phyloP scores from a whole-genome alignment of 2,888 invertebrate species.

The Cosmia pyralina region DNA sequence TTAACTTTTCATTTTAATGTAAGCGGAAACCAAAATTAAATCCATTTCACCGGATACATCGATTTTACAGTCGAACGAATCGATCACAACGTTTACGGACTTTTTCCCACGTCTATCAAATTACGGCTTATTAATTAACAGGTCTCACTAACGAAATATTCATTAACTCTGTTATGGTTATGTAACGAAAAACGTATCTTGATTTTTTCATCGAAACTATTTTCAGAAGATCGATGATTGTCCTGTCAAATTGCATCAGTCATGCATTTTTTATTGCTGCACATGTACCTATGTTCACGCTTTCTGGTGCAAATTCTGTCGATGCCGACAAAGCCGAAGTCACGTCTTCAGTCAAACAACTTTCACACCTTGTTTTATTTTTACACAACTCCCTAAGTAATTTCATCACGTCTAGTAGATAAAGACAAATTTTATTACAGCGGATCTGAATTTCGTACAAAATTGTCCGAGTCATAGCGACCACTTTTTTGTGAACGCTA shows the following conservation, averaged over 20 bases:
- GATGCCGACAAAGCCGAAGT: conserved; percentile 63
- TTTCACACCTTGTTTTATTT: conserved; percentile 69
- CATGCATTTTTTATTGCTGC: conserved; percentile 55
- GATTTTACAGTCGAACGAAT: conserved; percentile 54
- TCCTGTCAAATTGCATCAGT: conserved; percentile 55
- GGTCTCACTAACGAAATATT: conserved; percentile 52
- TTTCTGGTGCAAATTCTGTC: conserved; percentile 49
- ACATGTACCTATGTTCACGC: conserved; percentile 47
- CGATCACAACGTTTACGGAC: conserved; percentile 41
- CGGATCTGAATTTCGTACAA: conserved; percentile 52
- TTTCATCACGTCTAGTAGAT: conserved; percentile 69
- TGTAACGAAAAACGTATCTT: conserved; percentile 25
- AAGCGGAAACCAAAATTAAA: conserved; percentile 49
- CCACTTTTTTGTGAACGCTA: conserved; percentile 37
- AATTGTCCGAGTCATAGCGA: conserved; percentile 36
- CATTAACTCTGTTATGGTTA: conserved; percentile 33
- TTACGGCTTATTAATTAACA: conserved; percentile 55
- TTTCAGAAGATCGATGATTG: conserved; percentile 42
- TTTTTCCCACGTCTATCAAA: conserved; percentile 51
- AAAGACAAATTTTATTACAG: conserved; percentile 69
- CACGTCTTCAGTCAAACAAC: conserved; percentile 66
- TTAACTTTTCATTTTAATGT: conserved; percentile 46
- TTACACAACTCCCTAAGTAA: conserved; percentile 58
- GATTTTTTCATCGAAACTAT: conserved; percentile 27
- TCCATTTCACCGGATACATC: conserved; percentile 47